Percentiles rank a stretch among this genome's conserved stretches.
These are phyloP conservation scores for Drosophila antonietae DNA, from an alignment of 2,888 invertebrate genomes.

Conservation along the genomic window DNA sequence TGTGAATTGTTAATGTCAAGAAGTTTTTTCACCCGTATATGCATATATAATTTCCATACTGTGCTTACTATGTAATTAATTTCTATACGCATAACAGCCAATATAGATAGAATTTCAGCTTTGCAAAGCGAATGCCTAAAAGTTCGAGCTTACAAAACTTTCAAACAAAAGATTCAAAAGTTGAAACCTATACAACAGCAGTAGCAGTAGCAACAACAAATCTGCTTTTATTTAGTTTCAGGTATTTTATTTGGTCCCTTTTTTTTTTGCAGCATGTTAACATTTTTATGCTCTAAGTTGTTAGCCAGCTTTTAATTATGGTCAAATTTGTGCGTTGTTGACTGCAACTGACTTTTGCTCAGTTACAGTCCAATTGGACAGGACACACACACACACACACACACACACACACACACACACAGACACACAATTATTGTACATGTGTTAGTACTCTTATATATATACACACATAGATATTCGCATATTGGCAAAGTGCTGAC, in stretches of 20 bases:
- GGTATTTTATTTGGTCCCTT: neutral
- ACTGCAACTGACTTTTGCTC: slow-evolving; percentile 34
- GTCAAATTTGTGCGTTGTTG: slow-evolving; percentile 45
- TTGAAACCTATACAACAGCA: slow-evolving; percentile 36
- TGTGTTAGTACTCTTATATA: neutral
- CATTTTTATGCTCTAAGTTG: slow-evolving; percentile 42
- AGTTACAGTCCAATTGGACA: slow-evolving; percentile 21
- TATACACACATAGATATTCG: slow-evolving; percentile 3
- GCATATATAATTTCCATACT: neutral
- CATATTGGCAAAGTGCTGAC: slow-evolving; percentile 60
- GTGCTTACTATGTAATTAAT: neutral
- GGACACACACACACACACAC: neutral
- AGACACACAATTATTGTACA: neutral
- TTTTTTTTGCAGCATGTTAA: slow-evolving; percentile 22
- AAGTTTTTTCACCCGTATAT: neutral
- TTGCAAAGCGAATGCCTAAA: slow-evolving; percentile 8
- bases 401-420: neutral
- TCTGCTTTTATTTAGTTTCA: slow-evolving; percentile 5
- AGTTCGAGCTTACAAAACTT: slow-evolving; percentile 36
- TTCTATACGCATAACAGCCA: neutral
- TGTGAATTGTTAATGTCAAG: neutral
- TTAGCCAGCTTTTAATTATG: slow-evolving; percentile 64
- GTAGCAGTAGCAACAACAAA: neutral
- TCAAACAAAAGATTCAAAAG: slow-evolving; percentile 47
- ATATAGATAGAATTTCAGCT: neutral